Conservation (phyloP, 2,113 vertebrate genomes). For the Lepus europaeus region DNA sequence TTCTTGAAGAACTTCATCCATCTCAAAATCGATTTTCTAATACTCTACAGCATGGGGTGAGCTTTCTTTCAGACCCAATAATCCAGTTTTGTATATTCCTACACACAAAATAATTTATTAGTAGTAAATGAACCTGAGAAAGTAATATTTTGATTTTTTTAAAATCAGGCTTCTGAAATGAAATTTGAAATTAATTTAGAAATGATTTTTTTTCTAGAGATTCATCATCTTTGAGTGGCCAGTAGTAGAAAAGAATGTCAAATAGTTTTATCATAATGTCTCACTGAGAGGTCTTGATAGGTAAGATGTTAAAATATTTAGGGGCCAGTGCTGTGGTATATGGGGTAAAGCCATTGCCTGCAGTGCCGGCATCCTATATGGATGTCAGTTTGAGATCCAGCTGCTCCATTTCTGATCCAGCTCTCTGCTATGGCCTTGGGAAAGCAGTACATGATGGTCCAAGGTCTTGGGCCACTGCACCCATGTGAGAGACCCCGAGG, state of each 20-base stretch:
- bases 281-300: neutral
- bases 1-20: neutral
- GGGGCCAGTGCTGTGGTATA: too few species aligned
- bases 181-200: conserved; percentile 27
- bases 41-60: neutral
- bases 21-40: neutral
- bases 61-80: neutral
- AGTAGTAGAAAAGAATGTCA: neutral
- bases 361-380: too few species aligned
- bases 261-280: neutral
- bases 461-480: too few species aligned
- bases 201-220: neutral
- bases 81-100: neutral
- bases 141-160: neutral
- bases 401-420: too few species aligned
- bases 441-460: too few species aligned
- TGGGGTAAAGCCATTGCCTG: too few species aligned
- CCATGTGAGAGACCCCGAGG: too few species aligned
- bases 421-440: too few species aligned
- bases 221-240: neutral
- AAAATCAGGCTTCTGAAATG: neutral
- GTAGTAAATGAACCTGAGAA: neutral
- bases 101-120: neutral
- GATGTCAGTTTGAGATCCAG: too few species aligned
- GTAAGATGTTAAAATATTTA: neutral